These are phyloP conservation scores for Mormyrops attenuatus DNA, from an alignment of 2,797 vertebrate species.

Conservation along the genomic window DNA sequence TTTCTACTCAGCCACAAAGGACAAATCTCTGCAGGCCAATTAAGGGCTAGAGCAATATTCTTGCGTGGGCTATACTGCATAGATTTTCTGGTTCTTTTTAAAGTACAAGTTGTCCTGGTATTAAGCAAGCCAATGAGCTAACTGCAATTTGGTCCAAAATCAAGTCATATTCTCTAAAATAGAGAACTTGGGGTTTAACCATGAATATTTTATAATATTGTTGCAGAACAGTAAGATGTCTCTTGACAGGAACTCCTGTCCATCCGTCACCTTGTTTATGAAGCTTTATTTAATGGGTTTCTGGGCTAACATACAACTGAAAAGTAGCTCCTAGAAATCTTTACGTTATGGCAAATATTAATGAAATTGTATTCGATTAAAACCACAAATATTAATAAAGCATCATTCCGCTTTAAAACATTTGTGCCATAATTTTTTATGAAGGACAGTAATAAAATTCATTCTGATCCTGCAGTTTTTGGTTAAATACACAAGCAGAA, in stretches of 20 bases:
- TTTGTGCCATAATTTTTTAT: neutral
- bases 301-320: neutral
- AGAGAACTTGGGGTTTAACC: neutral
- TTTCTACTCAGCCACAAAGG: constrained; percentile 25
- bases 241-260: neutral
- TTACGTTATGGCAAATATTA: neutral
- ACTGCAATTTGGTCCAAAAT: constrained; percentile 24
- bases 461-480: neutral
- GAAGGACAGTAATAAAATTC: neutral
- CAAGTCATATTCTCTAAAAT: constrained; percentile 7
- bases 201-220: constrained; percentile 20
- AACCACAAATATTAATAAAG: neutral
- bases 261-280: neutral
- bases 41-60: constrained; percentile 23
- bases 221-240: neutral
- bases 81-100: constrained; percentile 24
- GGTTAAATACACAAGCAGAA: neutral
- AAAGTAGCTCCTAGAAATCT: neutral
- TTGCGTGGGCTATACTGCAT: constrained; percentile 21
- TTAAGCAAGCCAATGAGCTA: neutral
- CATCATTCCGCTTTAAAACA: neutral
- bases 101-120: constrained; percentile 16
- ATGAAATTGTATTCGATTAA: neutral
- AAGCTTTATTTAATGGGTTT: neutral
- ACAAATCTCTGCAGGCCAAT: constrained; percentile 28